Conservation (phyloP, 1,140 invertebrate genomes). For the Solenopsis fugax region DNA sequence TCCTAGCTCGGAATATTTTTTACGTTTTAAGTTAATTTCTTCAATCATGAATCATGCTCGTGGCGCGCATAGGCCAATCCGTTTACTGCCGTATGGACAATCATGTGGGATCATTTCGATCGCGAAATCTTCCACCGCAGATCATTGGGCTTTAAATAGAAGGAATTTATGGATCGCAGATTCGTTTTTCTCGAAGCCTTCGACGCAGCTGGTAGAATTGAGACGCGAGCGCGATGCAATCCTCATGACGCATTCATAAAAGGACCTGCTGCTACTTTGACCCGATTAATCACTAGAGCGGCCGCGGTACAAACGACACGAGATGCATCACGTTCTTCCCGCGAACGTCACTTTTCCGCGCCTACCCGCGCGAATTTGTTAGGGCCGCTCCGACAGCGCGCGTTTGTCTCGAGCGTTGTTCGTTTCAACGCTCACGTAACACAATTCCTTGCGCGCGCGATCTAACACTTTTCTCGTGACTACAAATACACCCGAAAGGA, state of each 20-base stretch:
- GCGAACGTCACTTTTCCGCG: conserved; percentile 45
- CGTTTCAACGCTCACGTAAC: conserved; percentile 55
- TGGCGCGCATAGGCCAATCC: not conserved
- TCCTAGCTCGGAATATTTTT: conserved; percentile 17
- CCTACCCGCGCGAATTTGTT: conserved; percentile 54
- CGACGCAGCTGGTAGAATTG: conserved; percentile 16
- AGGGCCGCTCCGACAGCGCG: conserved; percentile 42
- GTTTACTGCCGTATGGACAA: not conserved
- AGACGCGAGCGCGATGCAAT: conserved; percentile 33
- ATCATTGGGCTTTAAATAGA: not conserved
- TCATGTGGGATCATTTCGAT: not conserved
- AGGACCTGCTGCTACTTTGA: conserved; percentile 41
- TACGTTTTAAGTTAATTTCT: conserved; percentile 38
- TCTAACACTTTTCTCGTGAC: conserved; percentile 59
- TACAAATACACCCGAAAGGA: conserved; percentile 56
- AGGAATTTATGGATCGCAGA: not conserved
- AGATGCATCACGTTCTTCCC: conserved; percentile 54
- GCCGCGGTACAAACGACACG: conserved; percentile 52
- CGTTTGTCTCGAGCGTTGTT: conserved; percentile 47
- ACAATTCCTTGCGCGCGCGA: conserved; percentile 56
- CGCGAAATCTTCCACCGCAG: not conserved
- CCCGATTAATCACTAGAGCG: conserved; percentile 50
- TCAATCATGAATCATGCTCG: not conserved
- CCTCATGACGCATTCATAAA: conserved; percentile 1
- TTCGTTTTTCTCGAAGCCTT: not conserved